These are phyloP conservation scores for Drosophila insularis DNA, from an alignment of 1,140 invertebrate genomes.

Conservation along the genomic window DNA sequence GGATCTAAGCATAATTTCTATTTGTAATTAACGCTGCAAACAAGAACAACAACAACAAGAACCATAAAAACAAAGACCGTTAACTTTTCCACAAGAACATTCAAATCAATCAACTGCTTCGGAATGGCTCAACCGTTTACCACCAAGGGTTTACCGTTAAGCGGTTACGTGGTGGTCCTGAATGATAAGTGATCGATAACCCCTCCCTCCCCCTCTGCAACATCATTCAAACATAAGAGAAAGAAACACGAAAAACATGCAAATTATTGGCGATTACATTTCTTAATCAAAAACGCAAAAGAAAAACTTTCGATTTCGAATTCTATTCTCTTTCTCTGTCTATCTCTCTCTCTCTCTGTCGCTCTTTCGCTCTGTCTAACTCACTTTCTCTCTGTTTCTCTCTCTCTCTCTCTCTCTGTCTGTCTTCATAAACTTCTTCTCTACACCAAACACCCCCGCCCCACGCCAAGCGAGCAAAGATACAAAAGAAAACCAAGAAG, in stretches of 20 bases:
- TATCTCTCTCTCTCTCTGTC: constrained; percentile 14
- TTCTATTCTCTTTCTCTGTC: constrained; percentile 26
- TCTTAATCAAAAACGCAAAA: neutral
- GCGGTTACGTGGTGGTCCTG: neutral
- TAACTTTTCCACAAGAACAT: constrained; percentile 8
- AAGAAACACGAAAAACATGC: constrained; percentile 10
- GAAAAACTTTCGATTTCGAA: constrained; percentile 38
- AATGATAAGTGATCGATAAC: neutral
- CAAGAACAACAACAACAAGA: constrained; percentile 39
- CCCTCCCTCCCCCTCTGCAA: too few species aligned
- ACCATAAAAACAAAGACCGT: constrained; percentile 38
- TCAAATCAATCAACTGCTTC: neutral
- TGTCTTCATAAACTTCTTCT: neutral
- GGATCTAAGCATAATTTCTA: constrained; percentile 63
- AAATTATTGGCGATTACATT: constrained; percentile 11
- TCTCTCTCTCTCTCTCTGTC: constrained; percentile 6
- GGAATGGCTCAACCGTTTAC: neutral
- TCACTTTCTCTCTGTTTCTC: constrained; percentile 32
- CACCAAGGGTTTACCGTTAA: neutral
- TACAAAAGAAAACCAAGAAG: constrained; percentile 19
- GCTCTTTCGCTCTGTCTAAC: constrained; percentile 38
- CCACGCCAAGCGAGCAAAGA: constrained; percentile 9
- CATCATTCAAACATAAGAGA: constrained; percentile 12
- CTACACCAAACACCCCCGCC: neutral
- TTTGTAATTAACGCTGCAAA: constrained; percentile 72